Evolutionary conservation across 2,113 vertebrate species (phyloP), one percentile per base, ranked within the genome.

Genomic region (Macquaria ambigua): DNA sequence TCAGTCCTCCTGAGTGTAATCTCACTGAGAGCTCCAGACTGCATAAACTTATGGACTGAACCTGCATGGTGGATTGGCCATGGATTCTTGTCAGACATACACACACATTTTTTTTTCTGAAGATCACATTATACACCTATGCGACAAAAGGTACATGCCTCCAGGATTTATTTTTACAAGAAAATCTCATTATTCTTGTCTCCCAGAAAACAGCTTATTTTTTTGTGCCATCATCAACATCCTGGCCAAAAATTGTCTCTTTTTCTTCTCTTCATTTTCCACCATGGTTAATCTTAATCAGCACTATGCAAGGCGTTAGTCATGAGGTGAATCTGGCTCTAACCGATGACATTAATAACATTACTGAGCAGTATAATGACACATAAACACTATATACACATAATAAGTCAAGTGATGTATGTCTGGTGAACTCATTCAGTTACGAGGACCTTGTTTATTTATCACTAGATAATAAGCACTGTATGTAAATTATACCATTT

Each of bases 1-100:
- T 88, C 84, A 85, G 79, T 88, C 63, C 79, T 74, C 67, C 52
- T 70, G 72, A 58, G 77, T 56, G 62, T 86, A 86, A 88, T 84
- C 67, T 82, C 56, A 70, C 79, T 31, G 76, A 64, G 28, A 72
- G 71, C 75, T 82, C 34, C 62, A 72, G 39, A 50, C 59, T 34
- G 66, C 39, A 69, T 71, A 25, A 69, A 79, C 53, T 78, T 74
- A 55, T 41, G 61, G 16, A 80, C 62, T 84, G 68, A 79, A 77
- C 77, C 63, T 58, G 70, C 56, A 69, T 43, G 70, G 66, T 71
- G 85, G 77, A 77, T 91, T 89, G 67, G 52, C 28, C 48, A 79
- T 43, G 56, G 76, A 58, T 52, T 55, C 70, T 61, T 71, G 3
- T 78, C 25, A 68, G 6, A 46, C 55, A 66, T 6, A 70, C 56